These are phyloP conservation scores for Sclerurus mexicanus DNA, from an alignment of 2,113 vertebrate species.

Conservation along the genomic window DNA sequence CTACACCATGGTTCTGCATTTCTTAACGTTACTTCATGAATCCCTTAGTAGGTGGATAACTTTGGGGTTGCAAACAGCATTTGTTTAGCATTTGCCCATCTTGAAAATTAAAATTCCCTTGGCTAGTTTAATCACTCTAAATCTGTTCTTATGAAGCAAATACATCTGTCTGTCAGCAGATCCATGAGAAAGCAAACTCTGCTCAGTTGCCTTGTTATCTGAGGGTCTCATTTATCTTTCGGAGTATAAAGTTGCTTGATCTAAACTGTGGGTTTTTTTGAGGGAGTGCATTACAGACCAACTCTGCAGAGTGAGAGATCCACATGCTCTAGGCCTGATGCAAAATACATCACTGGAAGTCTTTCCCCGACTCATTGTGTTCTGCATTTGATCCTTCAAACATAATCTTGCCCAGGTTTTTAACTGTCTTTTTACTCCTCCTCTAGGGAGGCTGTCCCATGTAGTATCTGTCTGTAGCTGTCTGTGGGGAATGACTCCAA, in stretches of 20 bases:
- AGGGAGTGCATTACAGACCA: neutral
- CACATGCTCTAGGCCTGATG: neutral
- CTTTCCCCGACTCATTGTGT: neutral
- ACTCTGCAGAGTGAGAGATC: neutral
- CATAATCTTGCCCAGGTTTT: neutral
- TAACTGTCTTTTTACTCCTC: neutral
- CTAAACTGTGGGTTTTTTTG: neutral
- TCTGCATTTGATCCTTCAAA: neutral
- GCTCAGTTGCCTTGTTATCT: neutral
- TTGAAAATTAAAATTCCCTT: neutral
- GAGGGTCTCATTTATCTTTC: neutral
- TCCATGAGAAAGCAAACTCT: neutral
- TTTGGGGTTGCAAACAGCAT: neutral
- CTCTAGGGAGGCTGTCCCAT: neutral
- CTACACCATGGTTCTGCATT: neutral
- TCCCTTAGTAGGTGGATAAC: neutral
- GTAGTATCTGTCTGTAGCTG: neutral
- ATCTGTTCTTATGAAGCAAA: neutral
- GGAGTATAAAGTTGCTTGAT: neutral
- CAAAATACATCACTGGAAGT: neutral
- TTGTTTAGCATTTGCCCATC: neutral
- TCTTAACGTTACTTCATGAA: neutral
- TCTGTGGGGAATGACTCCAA: neutral
- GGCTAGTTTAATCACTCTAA: neutral
- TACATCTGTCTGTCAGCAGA: neutral